These are phyloP conservation scores for Phenganax subtilis DNA, from an alignment of 92 coral and sea anemone genomes.

Conservation along the genomic window DNA sequence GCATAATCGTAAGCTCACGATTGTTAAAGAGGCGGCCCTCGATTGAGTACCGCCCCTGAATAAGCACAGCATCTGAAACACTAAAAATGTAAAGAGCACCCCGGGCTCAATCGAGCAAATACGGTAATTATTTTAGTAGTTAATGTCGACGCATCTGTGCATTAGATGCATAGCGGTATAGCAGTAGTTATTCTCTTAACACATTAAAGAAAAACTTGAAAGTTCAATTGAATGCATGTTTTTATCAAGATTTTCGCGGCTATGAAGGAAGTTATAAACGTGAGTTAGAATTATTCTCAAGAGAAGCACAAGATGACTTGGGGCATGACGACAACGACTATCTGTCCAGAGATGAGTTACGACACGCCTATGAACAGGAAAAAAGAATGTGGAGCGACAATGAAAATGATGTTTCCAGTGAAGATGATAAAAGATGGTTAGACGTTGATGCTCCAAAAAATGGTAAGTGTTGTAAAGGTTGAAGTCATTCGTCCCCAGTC, in stretches of 20 bases:
- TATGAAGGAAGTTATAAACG: slow-evolving; percentile 33
- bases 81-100: too few relatives aligned
- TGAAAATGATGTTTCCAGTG: not conserved
- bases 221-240: not conserved
- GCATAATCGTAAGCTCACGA: too few relatives aligned
- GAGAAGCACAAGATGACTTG: slow-evolving; percentile 25
- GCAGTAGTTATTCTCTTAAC: not conserved
- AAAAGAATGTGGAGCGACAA: not conserved
- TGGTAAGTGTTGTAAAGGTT: not conserved
- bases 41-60: too few relatives aligned
- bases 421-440: slow-evolving; percentile 27
- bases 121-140: too few relatives aligned
- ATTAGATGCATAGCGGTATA: too few relatives aligned
- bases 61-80: too few relatives aligned
- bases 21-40: too few relatives aligned
- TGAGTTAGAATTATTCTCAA: slow-evolving; percentile 31
- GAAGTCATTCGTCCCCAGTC: too few relatives aligned
- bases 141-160: too few relatives aligned
- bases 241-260: not conserved
- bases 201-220: not conserved
- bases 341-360: slow-evolving; percentile 10
- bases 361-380: not conserved
- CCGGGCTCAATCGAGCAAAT: too few relatives aligned
- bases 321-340: slow-evolving; percentile 26
- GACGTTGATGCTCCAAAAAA: slow-evolving; percentile 21